Conservation (phyloP, 2,113 vertebrate genomes). For the Xiphias gladius region DNA sequence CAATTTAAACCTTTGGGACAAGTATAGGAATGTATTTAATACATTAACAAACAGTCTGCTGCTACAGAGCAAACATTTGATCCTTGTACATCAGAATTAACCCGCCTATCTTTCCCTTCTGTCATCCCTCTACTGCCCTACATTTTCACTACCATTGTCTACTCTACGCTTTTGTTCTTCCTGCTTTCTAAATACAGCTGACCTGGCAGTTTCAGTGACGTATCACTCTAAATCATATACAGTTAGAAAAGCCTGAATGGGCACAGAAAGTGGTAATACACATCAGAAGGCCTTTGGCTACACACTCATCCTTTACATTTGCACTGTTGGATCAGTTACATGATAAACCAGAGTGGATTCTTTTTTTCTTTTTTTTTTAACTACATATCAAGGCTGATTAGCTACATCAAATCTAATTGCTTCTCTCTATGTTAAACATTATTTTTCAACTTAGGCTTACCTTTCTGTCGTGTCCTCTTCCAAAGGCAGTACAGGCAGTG, state of each 20-base stretch:
- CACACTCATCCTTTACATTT: not conserved
- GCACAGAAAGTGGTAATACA: not conserved
- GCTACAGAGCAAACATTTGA: not conserved
- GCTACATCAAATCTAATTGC: not conserved
- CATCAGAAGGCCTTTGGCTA: not conserved
- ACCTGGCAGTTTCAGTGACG: slow-evolving; percentile 28
- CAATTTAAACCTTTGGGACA: not conserved
- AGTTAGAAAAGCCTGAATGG: slow-evolving; percentile 14
- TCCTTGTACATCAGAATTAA: slow-evolving; percentile 1
- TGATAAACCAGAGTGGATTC: not conserved
- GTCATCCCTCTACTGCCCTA: not conserved
- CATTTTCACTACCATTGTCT: slow-evolving; percentile 18
- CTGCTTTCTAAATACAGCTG: slow-evolving; percentile 47
- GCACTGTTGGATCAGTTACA: not conserved
- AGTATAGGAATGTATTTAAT: not conserved
- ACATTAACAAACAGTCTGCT: not conserved
- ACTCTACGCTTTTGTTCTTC: slow-evolving; percentile 17
- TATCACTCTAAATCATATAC: slow-evolving; percentile 26
- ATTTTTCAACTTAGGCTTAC: slow-evolving; percentile 28
- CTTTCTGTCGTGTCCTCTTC: slow-evolving; percentile 15
- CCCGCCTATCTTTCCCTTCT: too few species aligned
- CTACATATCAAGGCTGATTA: not conserved
- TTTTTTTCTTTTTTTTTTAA: not conserved
- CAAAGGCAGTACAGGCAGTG: not conserved
- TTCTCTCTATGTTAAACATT: not conserved